Evolutionary conservation across 2,888 invertebrate genomes (phyloP), one percentile per base, ranked within the genome.

Genomic region (Acanthoscelides obtectus): DNA sequence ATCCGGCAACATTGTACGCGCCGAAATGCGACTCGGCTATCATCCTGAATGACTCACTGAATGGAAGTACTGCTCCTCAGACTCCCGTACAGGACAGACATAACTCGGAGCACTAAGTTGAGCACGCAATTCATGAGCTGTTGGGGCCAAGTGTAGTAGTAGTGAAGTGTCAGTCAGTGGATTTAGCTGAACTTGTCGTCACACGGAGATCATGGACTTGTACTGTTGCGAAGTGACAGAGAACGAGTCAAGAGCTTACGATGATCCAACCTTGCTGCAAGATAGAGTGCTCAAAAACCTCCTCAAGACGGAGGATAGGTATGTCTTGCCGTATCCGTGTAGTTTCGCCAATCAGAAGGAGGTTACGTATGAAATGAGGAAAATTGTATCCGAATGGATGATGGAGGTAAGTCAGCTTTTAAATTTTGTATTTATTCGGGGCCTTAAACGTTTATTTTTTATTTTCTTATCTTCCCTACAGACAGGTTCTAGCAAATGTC

Each of bases 381-480:
- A 93, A 86, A 91, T 95, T 85, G 96, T 97, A 83, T 93, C 96
- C 81, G 94, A 95, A 86, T 98, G 98, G 98, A 97, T 98, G 97
- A 91, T 95, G 87, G 97, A 98, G 94, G 97, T 97, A 89, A 88
- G 45, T 45, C n/a, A n/a, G n/a, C n/a, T n/a, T n/a, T n/a, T n/a
- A n/a, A n/a, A n/a, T n/a, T n/a, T n/a, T n/a, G n/a, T n/a, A n/a
- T n/a, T n/a, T n/a, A n/a, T n/a, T n/a, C n/a, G n/a, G n/a, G n/a
- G n/a, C n/a, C n/a, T n/a, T n/a, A n/a, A n/a, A n/a, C n/a, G n/a
- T n/a, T n/a, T n/a, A n/a, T n/a, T n/a, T n/a, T n/a, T n/a, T n/a
- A n/a, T n/a, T n/a, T n/a, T n/a, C n/a, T n/a, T n/a, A n/a, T n/a
- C n/a, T n/a, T n/a, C n/a, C n/a, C n/a, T n/a, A n/a, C n/a, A n/a